Evolutionary conservation across 2,797 vertebrate species (phyloP), one percentile per base, ranked within the genome.

Genomic region (Spheniscus humboldti): DNA sequence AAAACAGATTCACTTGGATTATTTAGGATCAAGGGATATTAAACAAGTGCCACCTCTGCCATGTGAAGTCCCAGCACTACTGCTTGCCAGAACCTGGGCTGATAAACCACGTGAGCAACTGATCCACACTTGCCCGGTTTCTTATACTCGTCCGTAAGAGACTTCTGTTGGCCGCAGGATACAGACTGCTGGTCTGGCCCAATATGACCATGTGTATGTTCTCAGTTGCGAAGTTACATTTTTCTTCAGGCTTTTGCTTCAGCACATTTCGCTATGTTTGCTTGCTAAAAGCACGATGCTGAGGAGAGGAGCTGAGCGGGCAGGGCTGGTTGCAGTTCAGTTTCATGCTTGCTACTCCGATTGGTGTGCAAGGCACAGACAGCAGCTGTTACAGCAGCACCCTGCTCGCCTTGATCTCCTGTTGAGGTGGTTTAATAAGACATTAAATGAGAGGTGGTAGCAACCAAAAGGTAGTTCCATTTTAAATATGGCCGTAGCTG

Each of bases 121-220:
- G 18, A 9, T 64, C 27, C n/a, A 9, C 30, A 14, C 7, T 1
- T 11, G 3, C 62, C 74, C 64, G 23, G 41, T 7, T 55, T 14
- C 11, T 4, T 43, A 7, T 4, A 1, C 67, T 57, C 0, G 0
- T 55, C 71, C 9, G 0, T 33, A 18, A 60, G 80, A 2, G 0
- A 24, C 35, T 84, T 39, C 37, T 60, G 27, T 4, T 79, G 59
- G 37, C 45, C 63, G 12, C 3, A 1, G 63, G 6, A 3, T 18
- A 9, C 43, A 18, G 43, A 9, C 11, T 75, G 9, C 23, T 73
- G 47, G 22, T 50, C 67, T 69, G 63, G 57, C 25, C 57, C 71
- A 13, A 0, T 28, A 3, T 7, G 5, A 3, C 35, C 50, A 41
- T 11, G 14, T 11, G 3, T 13, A 6, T 53, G 45, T 25, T 67